Conservation (phyloP, 2,888 invertebrate species). For the Urechis unicinctus region DNA sequence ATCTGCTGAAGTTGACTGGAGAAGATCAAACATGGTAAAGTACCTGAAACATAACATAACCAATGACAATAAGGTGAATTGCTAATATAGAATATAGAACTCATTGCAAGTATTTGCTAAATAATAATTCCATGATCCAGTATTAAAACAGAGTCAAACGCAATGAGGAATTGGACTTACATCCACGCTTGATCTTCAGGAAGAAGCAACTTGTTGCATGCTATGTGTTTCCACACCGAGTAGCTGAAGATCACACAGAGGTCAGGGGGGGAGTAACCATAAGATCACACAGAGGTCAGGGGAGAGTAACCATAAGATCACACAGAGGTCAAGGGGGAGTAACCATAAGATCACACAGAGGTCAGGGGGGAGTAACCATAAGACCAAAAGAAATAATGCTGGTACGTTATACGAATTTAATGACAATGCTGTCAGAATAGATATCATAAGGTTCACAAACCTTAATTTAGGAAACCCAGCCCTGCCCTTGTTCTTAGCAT, state of each 20-base stretch:
- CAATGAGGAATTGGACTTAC: slow-evolving; percentile 30
- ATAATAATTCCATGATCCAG: background rate
- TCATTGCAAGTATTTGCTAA: background rate
- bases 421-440: too few species aligned
- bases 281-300: background rate
- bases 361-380: background rate
- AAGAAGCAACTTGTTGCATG: slow-evolving; percentile 49
- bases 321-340: background rate
- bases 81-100: background rate
- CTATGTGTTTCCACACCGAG: slow-evolving; percentile 50
- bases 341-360: background rate
- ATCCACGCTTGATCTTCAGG: slow-evolving; percentile 50
- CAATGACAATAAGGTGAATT: background rate
- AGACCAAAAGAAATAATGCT: too few species aligned
- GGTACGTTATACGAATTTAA: too few species aligned
- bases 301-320: background rate
- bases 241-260: slow-evolving; percentile 31
- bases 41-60: slow-evolving; percentile 29
- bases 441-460: too few species aligned
- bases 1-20: slow-evolving; percentile 30
- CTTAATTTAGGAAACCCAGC: slow-evolving; percentile 45
- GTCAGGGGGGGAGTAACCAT: slow-evolving; percentile 6
- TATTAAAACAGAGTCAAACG: background rate
- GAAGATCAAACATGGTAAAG: slow-evolving; percentile 38
- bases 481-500: slow-evolving; percentile 47